phyloP scores from a whole-genome alignment of 2,113 vertebrate genomes.

The Crypturellus undulatus region DNA sequence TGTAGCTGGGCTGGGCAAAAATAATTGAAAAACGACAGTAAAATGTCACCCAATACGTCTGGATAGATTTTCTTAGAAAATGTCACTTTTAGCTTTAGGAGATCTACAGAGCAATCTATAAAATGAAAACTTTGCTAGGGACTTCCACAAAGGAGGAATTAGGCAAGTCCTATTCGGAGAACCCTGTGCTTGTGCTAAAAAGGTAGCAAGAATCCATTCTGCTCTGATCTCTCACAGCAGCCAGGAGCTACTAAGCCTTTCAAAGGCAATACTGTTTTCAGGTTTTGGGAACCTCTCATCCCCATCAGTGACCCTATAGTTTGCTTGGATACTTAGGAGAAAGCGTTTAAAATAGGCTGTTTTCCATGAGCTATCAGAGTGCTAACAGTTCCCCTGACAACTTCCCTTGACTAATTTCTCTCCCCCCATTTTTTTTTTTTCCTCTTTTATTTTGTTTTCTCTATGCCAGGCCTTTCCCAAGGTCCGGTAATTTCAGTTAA shows the following conservation, averaged over 20 bases:
- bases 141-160: conserved; percentile 50
- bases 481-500: conserved; percentile 51
- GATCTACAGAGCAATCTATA: conserved; percentile 11
- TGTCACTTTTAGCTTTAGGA: not conserved
- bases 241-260: conserved; percentile 1
- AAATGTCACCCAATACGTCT: not conserved
- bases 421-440: not conserved
- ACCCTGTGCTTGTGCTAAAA: not conserved
- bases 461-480: conserved; percentile 2
- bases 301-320: not conserved
- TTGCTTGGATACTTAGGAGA: conserved; percentile 34
- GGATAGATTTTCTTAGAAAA: conserved; percentile 35
- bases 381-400: conserved; percentile 52
- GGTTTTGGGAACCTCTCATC: not conserved
- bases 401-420: conserved; percentile 3
- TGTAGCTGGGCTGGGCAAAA: not conserved
- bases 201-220: not conserved
- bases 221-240: not conserved
- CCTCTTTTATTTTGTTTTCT: too few species aligned
- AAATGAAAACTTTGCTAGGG: conserved; percentile 35
- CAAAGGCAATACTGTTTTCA: conserved; percentile 16
- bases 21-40: not conserved
- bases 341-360: conserved; percentile 40
- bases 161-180: conserved; percentile 41
- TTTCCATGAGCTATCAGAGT: conserved; percentile 22